These are phyloP conservation scores for Saguinus midas DNA, from an alignment of 2,113 vertebrate species.

Conservation along the genomic window DNA sequence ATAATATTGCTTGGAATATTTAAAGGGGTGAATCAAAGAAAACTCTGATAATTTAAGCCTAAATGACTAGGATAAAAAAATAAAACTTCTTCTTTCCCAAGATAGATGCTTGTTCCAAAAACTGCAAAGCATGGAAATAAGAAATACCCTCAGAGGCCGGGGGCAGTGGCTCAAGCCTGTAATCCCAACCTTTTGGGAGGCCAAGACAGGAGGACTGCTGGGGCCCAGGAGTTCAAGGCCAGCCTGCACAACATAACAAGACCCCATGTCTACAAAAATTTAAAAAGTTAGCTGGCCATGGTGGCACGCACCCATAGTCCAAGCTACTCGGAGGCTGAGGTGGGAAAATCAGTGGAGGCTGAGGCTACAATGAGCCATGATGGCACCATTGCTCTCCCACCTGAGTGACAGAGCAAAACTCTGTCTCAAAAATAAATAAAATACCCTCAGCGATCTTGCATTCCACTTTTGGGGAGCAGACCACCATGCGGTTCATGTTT, in stretches of 20 bases:
- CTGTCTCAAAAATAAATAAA: background rate
- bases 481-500: background rate
- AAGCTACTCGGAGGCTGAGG: too few species aligned
- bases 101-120: background rate
- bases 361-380: too few species aligned
- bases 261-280: background rate
- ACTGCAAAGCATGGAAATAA: background rate
- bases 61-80: background rate
- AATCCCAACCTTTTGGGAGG: background rate
- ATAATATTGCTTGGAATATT: background rate
- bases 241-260: background rate
- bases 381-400: too few species aligned
- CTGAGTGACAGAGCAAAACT: too few species aligned
- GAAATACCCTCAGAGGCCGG: background rate
- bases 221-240: background rate
- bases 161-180: background rate
- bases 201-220: background rate
- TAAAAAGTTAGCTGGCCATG: too few species aligned
- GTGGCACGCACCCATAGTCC: too few species aligned
- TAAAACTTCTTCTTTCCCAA: background rate
- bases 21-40: background rate
- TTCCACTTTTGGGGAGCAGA: background rate
- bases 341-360: too few species aligned
- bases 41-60: background rate
- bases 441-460: background rate